phyloP scores from a whole-genome alignment of 2,113 vertebrate genomes.

The Xiphias gladius region DNA sequence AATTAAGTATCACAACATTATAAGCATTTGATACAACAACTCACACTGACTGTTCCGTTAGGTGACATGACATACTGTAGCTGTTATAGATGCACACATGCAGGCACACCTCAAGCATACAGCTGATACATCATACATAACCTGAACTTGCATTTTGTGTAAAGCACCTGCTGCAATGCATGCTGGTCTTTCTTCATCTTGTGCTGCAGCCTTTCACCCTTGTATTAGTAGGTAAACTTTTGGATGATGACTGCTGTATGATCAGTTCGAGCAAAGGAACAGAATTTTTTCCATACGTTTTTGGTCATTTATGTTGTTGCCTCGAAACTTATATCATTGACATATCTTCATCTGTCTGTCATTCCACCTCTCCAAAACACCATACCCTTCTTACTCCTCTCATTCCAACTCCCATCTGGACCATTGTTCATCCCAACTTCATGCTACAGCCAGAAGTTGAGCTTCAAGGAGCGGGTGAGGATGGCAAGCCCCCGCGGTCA shows the following conservation, averaged over 20 bases:
- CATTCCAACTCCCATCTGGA: neutral
- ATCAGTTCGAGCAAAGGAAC: neutral
- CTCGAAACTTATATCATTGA: constrained; percentile 10
- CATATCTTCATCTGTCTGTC: constrained; percentile 17
- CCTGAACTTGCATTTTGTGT: constrained; percentile 51
- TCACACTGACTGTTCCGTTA: neutral
- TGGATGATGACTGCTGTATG: constrained; percentile 24
- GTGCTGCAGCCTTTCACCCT: constrained; percentile 19
- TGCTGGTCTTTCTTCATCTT: constrained; percentile 50
- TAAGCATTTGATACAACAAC: neutral
- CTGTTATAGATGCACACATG: neutral
- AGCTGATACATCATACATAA: constrained; percentile 17
- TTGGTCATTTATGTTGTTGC: neutral
- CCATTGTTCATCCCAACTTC: constrained; percentile 20
- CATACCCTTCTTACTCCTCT: constrained; percentile 2
- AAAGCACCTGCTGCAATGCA: constrained; percentile 55
- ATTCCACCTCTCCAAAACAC: constrained; percentile 18
- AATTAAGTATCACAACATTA: neutral
- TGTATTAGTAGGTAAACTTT: neutral
- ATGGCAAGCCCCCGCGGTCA: constrained; percentile 98
- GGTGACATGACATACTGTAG: neutral
- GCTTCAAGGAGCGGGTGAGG: constrained; percentile 95
- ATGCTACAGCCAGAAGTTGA: constrained; percentile 92
- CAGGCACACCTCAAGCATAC: neutral
- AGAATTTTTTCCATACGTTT: neutral